Conservation (phyloP, 2,888 invertebrate species). For the Rhamnusium bicolor region DNA sequence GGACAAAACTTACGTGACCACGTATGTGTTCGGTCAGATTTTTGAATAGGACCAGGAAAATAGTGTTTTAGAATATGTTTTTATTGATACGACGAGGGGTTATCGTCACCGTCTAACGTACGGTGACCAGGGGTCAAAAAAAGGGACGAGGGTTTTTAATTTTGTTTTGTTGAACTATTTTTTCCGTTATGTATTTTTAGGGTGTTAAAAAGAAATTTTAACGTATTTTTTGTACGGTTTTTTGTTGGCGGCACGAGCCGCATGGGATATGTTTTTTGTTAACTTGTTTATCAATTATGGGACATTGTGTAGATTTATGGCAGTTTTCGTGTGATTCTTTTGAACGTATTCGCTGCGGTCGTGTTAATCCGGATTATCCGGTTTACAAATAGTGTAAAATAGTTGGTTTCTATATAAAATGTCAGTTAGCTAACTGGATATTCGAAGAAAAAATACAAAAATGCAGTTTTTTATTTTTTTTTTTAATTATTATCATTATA, state of each 20-base stretch:
- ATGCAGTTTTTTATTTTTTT: no score
- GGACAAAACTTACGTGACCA: constrained; percentile 36
- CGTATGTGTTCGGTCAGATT: constrained; percentile 51
- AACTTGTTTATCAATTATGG: constrained; percentile 50
- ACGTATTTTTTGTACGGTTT: constrained; percentile 59
- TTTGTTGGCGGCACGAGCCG: constrained; percentile 54
- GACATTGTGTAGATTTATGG: constrained; percentile 11
- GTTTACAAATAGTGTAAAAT: not conserved
- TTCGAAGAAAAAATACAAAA: no score
- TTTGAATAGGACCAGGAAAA: constrained; percentile 53
- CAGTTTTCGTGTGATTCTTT: not conserved
- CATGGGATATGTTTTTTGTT: constrained; percentile 50
- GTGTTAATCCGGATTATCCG: not conserved
- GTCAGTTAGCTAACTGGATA: no score
- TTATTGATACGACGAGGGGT: constrained; percentile 26
- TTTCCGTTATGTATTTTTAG: constrained; percentile 59
- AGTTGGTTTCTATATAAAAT: not conserved
- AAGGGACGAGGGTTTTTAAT: constrained; percentile 53
- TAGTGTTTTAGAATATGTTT: constrained; percentile 49
- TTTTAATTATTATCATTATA: no score
- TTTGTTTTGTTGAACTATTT: constrained; percentile 50
- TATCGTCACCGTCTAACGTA: constrained; percentile 48
- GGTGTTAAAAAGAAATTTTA: constrained; percentile 51
- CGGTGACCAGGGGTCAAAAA: constrained; percentile 60
- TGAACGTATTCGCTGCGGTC: not conserved